phyloP scores from a whole-genome alignment of 2,113 vertebrate genomes.

The Sminthopsis crassicaudata region DNA sequence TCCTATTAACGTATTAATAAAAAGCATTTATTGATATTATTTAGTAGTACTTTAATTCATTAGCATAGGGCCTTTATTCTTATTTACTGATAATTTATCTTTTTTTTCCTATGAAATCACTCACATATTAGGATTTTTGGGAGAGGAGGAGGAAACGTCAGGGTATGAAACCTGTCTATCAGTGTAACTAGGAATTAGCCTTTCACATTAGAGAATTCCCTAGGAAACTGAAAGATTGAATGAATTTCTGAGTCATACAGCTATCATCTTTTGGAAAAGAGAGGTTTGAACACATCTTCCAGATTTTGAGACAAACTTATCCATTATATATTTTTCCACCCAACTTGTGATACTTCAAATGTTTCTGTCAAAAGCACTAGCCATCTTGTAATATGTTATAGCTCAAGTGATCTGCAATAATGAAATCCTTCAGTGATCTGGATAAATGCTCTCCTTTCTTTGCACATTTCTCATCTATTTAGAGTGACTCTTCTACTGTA shows the following conservation, averaged over 20 bases:
- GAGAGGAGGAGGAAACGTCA: not conserved
- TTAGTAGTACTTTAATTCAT: not conserved
- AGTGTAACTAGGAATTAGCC: not conserved
- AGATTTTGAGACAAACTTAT: not conserved
- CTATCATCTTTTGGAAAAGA: not conserved
- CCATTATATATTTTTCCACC: not conserved
- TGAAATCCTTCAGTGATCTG: slow-evolving; percentile 9
- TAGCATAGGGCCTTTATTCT: not conserved
- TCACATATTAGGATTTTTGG: not conserved
- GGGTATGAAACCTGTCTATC: not conserved
- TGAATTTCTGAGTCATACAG: not conserved
- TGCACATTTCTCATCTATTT: not conserved
- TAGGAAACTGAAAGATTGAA: not conserved
- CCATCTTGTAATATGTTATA: not conserved
- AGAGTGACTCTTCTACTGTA: not conserved
- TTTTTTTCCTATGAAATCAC: not conserved
- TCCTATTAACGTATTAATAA: not conserved
- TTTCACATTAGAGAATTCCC: not conserved
- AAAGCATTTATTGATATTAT: not conserved
- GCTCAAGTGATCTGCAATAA: not conserved
- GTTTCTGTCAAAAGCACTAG: slow-evolving; percentile 29
- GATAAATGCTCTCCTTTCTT: not conserved
- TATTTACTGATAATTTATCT: not conserved
- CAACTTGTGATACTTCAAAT: not conserved
- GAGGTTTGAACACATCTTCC: not conserved